Evolutionary conservation across 1,140 invertebrate species (phyloP).

Genomic region (Coptotermes formosanus): DNA sequence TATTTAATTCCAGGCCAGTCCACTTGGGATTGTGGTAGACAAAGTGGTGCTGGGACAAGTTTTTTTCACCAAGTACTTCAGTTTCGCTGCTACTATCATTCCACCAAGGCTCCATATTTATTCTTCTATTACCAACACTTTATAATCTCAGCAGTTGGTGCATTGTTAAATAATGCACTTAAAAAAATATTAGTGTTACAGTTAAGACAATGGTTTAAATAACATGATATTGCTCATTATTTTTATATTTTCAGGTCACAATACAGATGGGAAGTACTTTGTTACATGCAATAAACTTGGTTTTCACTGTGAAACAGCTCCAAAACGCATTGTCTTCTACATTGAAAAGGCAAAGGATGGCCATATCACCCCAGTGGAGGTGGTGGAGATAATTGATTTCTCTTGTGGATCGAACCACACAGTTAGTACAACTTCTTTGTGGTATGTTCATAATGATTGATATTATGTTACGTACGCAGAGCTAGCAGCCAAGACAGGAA

Average conservation of each 20-base stretch:
- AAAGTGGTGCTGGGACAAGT: no score
- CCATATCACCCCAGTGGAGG: conserved; percentile 77
- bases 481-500: background rate
- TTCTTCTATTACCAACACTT: no score
- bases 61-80: no score
- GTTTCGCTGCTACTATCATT: no score
- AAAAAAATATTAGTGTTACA: no score
- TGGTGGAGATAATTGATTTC: conserved; percentile 85
- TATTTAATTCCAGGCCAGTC: no score
- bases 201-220: no score
- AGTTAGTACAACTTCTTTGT: conserved; percentile 50
- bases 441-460: conserved; percentile 20
- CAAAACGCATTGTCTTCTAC: conserved; percentile 80
- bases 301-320: conserved; percentile 79
- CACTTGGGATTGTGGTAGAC: no score
- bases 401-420: conserved; percentile 89
- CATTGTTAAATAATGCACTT: no score
- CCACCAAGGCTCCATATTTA: no score
- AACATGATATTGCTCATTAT: background rate
- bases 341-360: conserved; percentile 88
- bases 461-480: background rate
- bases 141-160: no score
- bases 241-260: conserved; percentile 65
- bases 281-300: conserved; percentile 83
- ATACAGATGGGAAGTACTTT: conserved; percentile 92